These are phyloP conservation scores for Pristionchus fissidentatus DNA, from an alignment of 2,888 invertebrate genomes.

Conservation along the genomic window DNA sequence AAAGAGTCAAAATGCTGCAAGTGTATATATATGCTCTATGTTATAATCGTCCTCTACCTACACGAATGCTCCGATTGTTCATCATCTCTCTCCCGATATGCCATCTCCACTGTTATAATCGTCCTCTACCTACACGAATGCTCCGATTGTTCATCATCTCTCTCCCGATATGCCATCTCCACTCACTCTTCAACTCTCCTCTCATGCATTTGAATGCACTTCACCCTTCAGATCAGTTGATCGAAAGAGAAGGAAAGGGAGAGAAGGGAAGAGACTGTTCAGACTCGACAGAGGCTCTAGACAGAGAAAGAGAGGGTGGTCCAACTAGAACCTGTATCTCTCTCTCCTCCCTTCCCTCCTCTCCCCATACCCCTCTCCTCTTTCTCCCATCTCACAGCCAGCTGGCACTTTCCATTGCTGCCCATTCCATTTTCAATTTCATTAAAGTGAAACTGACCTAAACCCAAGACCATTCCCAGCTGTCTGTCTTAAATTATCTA, in stretches of 20 bases:
- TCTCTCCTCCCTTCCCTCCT: conserved; percentile 8
- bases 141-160: background rate
- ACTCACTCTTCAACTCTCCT: background rate
- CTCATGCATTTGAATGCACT: conserved; percentile 18
- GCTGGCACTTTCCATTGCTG: conserved; percentile 18
- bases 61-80: background rate
- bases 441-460: background rate
- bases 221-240: background rate
- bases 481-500: background rate
- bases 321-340: conserved; percentile 31
- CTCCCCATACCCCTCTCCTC: background rate
- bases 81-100: conserved; percentile 16
- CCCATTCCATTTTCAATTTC: background rate
- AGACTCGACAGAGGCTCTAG: background rate
- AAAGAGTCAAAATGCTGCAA: no score
- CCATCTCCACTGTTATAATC: background rate
- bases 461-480: background rate
- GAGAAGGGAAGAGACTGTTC: background rate
- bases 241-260: background rate
- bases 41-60: background rate
- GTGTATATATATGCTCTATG: background rate
- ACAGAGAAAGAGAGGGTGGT: background rate
- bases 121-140: background rate
- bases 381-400: background rate
- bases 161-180: background rate